Evolutionary conservation across 2,888 invertebrate genomes (phyloP), one percentile per base, ranked within the genome.

Genomic region (Machimus atricapillus): DNA sequence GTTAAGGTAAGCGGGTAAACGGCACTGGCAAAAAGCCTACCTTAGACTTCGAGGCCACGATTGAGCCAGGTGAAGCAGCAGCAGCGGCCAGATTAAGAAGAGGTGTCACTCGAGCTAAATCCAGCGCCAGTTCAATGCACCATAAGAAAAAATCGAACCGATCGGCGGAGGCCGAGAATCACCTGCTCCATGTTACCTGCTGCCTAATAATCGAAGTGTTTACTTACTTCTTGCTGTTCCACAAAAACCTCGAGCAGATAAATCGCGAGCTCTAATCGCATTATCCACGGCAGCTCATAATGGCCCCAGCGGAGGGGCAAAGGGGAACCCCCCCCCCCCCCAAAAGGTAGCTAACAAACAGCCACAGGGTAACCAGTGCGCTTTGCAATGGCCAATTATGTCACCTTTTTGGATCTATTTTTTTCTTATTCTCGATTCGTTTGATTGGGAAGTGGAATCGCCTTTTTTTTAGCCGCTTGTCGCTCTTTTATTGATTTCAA

Each of bases 151-250:
- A 86, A 85, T 87, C 85, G 82, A 56, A 73, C n/a, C 86, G 87
- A 83, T 85, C 85, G 56, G 85, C 74, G 73, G 81, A 56, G 31
- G 56, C 23, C 52, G 40, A 90, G 87, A 89, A 90, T 73, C 88
- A 90, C 89, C 85, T 90, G 87, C 88, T 90, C 88, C 90, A 90
- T 88, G 90, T 90, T 89, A 86, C 90, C 87, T 90, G 89, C 88
- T 91, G 90, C 87, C 87, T 91, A 85, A 89, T 89, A 88, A 90
- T 91, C 86, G 90, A 91, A 89, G 90, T 90, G 58, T 91, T 90
- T 88, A 90, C 90, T 87, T 90, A 90, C 89, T 90, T 90, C 89
- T 87, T 91, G 76, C 87, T 91, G 43, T 91, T 90, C 89, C 90
- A 90, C 88, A 90, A 90, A 88, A 90, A 91, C 86, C 88, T 90